Evolutionary conservation across 2,888 invertebrate genomes (phyloP), one percentile per base, ranked within the genome.

Genomic region (Latrodectus hesperus): DNA sequence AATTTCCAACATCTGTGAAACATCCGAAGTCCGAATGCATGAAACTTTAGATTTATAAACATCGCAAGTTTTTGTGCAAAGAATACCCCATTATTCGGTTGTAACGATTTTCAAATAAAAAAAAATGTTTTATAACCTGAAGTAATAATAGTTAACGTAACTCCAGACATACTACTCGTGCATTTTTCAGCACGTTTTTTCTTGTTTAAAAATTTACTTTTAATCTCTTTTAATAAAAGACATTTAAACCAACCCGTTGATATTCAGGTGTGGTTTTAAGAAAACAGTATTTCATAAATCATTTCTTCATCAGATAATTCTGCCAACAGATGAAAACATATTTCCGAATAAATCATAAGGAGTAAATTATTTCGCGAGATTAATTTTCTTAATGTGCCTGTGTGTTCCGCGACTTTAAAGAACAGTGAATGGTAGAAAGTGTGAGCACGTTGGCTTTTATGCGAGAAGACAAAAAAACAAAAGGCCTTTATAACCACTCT

Each of bases 371-470:
- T n/a, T 16, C 60, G 60, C 38, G 60, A 60, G n/a, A 60, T 60
- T 60, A 60, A 60, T 60, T 60, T 60, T 60, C 60, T 60, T 60
- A 60, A 60, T 60, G 38, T 38, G 60, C 60, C 12, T 60, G 60
- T 60, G 11, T 60, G n/a, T 60, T 60, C n/a, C 60, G n/a, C n/a
- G 38, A 60, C 12, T 12, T 60, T 60, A 60, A 60, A 60, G n/a
- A n/a, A 60, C n/a, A 60, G 6, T 60, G n/a, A 60, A 12, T 60
- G 60, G 60, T 1, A 16, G 60, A 60, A 60, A 11, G 38, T 38
- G 38, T 38, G 38, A 38, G 38, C 38, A 38, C 38, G 38, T 38
- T 6, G 38, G 38, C 38, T 38, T 38, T 38, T 38, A 38, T 38
- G 38, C 1, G 38, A 1, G 4, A 38, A 38, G 38, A 38, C 38